phyloP scores from a whole-genome alignment of 2,888 invertebrate species.

The Coenonympha glycerion region DNA sequence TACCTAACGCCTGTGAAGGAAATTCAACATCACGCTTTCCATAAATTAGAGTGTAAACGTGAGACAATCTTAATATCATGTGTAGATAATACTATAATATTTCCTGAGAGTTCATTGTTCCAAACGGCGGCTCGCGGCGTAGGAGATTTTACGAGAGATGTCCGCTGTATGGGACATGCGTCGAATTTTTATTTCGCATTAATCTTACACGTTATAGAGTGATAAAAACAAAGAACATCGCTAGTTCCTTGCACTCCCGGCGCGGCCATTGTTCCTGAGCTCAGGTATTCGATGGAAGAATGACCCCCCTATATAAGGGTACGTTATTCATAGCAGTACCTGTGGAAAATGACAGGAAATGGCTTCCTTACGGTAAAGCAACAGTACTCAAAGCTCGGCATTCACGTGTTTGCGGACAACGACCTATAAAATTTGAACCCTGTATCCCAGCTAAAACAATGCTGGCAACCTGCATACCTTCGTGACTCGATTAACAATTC shows the following conservation, averaged over 20 bases:
- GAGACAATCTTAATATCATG: slow-evolving; percentile 19
- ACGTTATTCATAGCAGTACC: slow-evolving; percentile 55
- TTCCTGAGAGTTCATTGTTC: slow-evolving; percentile 59
- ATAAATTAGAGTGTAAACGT: slow-evolving; percentile 14
- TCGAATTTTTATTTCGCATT: slow-evolving; percentile 69
- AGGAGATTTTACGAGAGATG: slow-evolving; percentile 66
- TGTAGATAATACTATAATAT: slow-evolving; percentile 17
- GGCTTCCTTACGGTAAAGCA: slow-evolving; percentile 31
- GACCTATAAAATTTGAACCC: slow-evolving; percentile 38
- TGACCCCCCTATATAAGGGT: slow-evolving; percentile 63
- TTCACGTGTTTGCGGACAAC: slow-evolving; percentile 42
- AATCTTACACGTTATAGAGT: slow-evolving; percentile 38
- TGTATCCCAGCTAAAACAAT: slow-evolving; percentile 28
- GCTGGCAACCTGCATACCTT: slow-evolving; percentile 32
- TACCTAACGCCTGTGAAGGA: too few species aligned
- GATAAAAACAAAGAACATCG: slow-evolving; percentile 59
- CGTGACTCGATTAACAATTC: slow-evolving; percentile 45
- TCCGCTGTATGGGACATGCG: slow-evolving; percentile 50
- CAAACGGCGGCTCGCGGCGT: slow-evolving; percentile 38
- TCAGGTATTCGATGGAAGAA: slow-evolving; percentile 52
- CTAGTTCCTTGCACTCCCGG: slow-evolving; percentile 56
- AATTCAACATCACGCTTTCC: slow-evolving; percentile 20
- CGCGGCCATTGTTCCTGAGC: slow-evolving; percentile 60
- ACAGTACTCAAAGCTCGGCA: slow-evolving; percentile 41
- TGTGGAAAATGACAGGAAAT: slow-evolving; percentile 55